These are phyloP conservation scores for Colinus virginianus DNA, from an alignment of 2,113 vertebrate species.

Conservation along the genomic window DNA sequence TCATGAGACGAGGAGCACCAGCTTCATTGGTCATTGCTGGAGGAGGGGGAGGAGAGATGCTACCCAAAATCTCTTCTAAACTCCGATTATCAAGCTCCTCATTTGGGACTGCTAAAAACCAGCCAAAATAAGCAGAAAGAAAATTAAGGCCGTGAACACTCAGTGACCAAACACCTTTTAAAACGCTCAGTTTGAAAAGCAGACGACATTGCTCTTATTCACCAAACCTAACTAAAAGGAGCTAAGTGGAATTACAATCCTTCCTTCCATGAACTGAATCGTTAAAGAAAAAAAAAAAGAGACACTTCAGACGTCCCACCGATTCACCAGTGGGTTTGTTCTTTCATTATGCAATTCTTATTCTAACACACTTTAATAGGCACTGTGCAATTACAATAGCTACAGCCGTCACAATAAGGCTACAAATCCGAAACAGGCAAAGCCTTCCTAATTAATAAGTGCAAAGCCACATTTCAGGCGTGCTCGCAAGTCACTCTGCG, in stretches of 20 bases:
- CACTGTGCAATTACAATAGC: conserved; percentile 46
- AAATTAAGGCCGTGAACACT: neutral
- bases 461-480: conserved; percentile 62
- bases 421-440: conserved; percentile 54
- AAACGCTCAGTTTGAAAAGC: neutral
- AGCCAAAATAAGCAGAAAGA: conserved; percentile 75
- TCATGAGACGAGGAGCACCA: conserved; percentile 98
- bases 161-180: conserved; percentile 17
- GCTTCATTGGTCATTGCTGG: conserved; percentile 98
- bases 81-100: conserved; percentile 87
- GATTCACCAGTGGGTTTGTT: conserved; percentile 14
- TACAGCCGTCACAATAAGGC: conserved; percentile 48
- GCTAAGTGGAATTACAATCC: neutral
- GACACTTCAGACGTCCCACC: conserved; percentile 13
- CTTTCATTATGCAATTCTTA: conserved; percentile 61
- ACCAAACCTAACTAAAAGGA: neutral
- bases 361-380: conserved; percentile 41
- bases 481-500: conserved; percentile 39
- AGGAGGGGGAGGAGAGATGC: conserved; percentile 96
- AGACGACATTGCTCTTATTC: neutral
- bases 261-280: neutral
- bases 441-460: conserved; percentile 37
- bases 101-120: conserved; percentile 72
- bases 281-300: conserved; percentile 20
- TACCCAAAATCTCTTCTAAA: conserved; percentile 96